Base-by-base conservation (phyloP, 2,113 vertebrate genomes). In the Scytalopus superciliaris region DNA sequence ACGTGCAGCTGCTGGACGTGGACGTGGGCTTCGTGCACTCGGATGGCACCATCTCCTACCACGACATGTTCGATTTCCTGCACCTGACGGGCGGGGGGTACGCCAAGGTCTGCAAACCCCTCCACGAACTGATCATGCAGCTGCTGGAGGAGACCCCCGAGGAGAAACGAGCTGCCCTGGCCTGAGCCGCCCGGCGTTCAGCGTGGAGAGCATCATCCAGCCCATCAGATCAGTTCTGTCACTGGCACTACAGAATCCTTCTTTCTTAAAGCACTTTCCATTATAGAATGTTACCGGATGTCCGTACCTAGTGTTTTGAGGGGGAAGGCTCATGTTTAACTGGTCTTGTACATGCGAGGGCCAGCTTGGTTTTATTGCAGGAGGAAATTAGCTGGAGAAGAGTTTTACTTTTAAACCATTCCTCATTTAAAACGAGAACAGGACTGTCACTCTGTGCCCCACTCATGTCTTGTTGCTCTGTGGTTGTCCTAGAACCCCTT, bases 11-110 rank as follows among this genome's bases (percentile, higher is more conserved):
- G 50, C 97, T 99, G 97, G 99, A 99, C 9, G 98, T 98, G 75
- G 98, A 99, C 21, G 97, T 76, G 11, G 98, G 98, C 92, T 99
- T 99, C 12, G 98, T 99, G 97, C 99, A 99, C 98, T 99, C 99
- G 0, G 99, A 99, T 7, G 99, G 99, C 95, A 98, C 99, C 97
- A 99, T 99, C 97, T 98, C 98, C 62, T 98, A 97, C 90, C 98
- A 99, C 89, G 99, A 99, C 98, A 99, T 99, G 99, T 99, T 99
- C 59, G 99, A 99, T 97, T 99, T 99, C 98, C 99, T 99, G 95
- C 99, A 99, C 98, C 99, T 99, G 97, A 99, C 99, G 2, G 97
- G 98, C 31, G 93, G 98, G 22, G 99, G 99, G 62, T 99, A 99
- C 73, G 97, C 98, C 52, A 97, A 97, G 87, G 90, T 99, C 73